phyloP scores from a whole-genome alignment of 37 sponge, comb jelly and placozoan species.

The Geodia barretti region DNA sequence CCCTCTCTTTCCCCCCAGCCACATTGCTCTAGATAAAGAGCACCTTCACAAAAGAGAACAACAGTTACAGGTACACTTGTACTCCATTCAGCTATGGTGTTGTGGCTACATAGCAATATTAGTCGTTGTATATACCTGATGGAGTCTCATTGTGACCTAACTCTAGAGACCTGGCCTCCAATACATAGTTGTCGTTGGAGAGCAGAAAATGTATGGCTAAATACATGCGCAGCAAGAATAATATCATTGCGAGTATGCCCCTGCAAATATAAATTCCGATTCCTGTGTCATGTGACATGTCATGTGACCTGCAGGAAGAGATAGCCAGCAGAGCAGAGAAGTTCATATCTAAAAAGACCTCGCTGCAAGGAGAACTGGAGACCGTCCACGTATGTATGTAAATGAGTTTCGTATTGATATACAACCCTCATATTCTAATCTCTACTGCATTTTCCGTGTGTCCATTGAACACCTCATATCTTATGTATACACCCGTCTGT shows the following conservation, averaged over 20 bases:
- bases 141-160: too few relatives aligned
- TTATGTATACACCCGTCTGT: not conserved
- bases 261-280: too few relatives aligned
- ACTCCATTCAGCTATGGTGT: too few relatives aligned
- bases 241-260: too few relatives aligned
- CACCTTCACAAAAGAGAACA: slow-evolving; percentile 56
- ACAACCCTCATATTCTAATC: not conserved
- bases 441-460: too few relatives aligned
- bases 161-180: too few relatives aligned
- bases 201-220: too few relatives aligned
- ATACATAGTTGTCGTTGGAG: too few relatives aligned
- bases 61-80: slow-evolving; percentile 32
- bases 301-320: slow-evolving; percentile 28
- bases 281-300: too few relatives aligned
- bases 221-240: too few relatives aligned
- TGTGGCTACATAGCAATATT: too few relatives aligned
- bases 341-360: slow-evolving; percentile 25
- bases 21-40: slow-evolving; percentile 59
- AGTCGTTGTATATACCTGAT: too few relatives aligned
- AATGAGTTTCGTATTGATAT: not conserved
- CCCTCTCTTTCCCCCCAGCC: slow-evolving; percentile 11
- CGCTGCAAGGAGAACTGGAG: slow-evolving; percentile 10
- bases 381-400: slow-evolving; percentile 14
- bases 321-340: slow-evolving; percentile 14
- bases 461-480: not conserved